Conservation (phyloP, 2,888 invertebrate genomes). For the Tiphia femorata region DNA sequence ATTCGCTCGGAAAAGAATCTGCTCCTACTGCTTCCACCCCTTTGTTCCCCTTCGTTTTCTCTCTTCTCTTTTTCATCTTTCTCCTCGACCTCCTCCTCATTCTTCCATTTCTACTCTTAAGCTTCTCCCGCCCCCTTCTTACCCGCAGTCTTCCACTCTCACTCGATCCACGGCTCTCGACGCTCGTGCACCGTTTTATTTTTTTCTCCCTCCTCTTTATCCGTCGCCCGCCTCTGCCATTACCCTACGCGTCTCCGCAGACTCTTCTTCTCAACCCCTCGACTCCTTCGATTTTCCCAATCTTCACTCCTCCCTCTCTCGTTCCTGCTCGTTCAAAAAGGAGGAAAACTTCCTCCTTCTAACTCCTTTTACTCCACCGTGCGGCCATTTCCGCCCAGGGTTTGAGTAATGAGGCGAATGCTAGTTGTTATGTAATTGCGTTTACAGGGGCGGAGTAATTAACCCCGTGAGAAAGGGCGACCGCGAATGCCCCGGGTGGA, state of each 20-base stretch:
- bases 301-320: neutral
- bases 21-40: neutral
- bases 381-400: conserved; percentile 25
- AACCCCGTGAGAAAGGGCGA: conserved; percentile 26
- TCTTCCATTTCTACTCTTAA: neutral
- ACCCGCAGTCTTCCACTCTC: neutral
- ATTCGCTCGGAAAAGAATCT: neutral
- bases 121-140: neutral
- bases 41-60: neutral
- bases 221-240: too few species aligned
- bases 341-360: neutral
- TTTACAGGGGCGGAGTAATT: conserved; percentile 40
- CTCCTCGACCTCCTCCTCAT: neutral
- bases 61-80: neutral
- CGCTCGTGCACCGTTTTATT: too few species aligned
- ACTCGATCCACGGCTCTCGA: too few species aligned
- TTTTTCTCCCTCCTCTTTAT: too few species aligned
- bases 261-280: neutral
- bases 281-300: neutral
- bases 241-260: too few species aligned
- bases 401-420: conserved; percentile 43
- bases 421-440: conserved; percentile 44
- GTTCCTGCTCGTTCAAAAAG: too few species aligned
- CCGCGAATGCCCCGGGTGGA: neutral
- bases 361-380: neutral